Evolutionary conservation across 1,140 invertebrate species (phyloP).

Genomic region (Caenorhabditis tropicalis): DNA sequence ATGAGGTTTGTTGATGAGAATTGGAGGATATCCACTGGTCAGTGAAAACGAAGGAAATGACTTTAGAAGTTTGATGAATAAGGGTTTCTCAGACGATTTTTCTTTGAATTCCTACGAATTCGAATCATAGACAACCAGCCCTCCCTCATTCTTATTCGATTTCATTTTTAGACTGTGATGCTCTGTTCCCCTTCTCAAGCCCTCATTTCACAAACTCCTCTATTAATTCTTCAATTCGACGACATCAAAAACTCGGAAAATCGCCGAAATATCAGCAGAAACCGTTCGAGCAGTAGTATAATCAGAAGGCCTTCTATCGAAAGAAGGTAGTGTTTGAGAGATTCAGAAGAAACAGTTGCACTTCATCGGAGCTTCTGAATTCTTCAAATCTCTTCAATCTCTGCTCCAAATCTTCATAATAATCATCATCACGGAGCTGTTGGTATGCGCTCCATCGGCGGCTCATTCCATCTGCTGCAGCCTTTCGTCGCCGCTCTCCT

Average conservation of each 20-base stretch:
- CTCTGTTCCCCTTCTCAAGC: conserved; percentile 26
- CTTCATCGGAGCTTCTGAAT: conserved; percentile 22
- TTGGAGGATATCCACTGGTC: neutral
- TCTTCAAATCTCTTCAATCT: neutral
- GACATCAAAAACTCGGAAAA: conserved; percentile 1
- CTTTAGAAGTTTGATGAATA: neutral
- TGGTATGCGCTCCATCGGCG: conserved; percentile 40
- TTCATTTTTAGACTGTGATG: conserved; percentile 40
- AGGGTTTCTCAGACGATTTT: too few species aligned
- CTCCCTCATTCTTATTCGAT: too few species aligned
- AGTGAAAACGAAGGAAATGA: neutral
- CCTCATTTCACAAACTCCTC: conserved; percentile 12
- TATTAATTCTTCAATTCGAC: conserved; percentile 16
- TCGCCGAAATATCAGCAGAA: neutral
- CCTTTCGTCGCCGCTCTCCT: conserved; percentile 36
- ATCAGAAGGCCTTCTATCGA: neutral
- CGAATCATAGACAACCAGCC: too few species aligned
- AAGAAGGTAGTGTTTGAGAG: conserved; percentile 22
- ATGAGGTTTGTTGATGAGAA: conserved; percentile 30
- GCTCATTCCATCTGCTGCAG: conserved; percentile 44
- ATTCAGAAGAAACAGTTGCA: conserved; percentile 1
- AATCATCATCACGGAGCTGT: conserved; percentile 41
- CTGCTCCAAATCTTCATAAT: neutral
- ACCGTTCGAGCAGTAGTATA: neutral
- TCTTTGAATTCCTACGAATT: too few species aligned